phyloP scores from a whole-genome alignment of 1,140 invertebrate species.

The Brachionus rubens region DNA sequence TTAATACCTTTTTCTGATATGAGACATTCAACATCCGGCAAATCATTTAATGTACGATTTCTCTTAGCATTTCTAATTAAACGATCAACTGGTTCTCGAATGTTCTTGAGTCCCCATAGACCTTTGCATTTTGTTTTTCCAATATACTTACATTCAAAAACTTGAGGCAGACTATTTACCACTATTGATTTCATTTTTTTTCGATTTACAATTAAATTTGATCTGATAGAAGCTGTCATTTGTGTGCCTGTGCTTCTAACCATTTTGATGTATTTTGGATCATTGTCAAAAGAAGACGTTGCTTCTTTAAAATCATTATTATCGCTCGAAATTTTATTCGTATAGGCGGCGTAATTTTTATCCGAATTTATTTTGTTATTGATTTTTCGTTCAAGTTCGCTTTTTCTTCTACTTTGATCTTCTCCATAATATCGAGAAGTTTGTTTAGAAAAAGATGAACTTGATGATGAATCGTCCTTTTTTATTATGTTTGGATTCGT shows the following conservation, averaged over 20 bases:
- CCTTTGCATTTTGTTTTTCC: constrained; percentile 36
- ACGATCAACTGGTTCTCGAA: constrained; percentile 26
- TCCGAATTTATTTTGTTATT: background rate
- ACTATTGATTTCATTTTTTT: constrained; percentile 14
- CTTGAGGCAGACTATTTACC: constrained; percentile 4
- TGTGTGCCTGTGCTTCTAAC: constrained; percentile 23
- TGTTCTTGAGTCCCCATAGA: constrained; percentile 40
- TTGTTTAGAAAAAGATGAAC: no score
- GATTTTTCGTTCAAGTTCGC: constrained; percentile 19
- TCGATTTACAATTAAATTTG: background rate
- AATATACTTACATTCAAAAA: constrained; percentile 36
- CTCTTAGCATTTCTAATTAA: constrained; percentile 5
- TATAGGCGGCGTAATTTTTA: background rate
- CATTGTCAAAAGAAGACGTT: background rate
- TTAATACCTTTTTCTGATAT: background rate
- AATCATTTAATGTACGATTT: background rate
- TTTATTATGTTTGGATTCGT: background rate
- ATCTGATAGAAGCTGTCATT: background rate
- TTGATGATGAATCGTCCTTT: background rate
- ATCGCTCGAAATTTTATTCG: background rate
- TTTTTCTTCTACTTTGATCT: constrained; percentile 11
- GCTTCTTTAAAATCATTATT: background rate
- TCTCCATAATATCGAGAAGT: background rate
- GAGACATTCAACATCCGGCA: constrained; percentile 24
- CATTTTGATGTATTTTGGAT: constrained; percentile 39